These are phyloP conservation scores for human (Homo sapiens) DNA, from an alignment of 2,113 vertebrate species.

Conservation along the genomic window DNA sequence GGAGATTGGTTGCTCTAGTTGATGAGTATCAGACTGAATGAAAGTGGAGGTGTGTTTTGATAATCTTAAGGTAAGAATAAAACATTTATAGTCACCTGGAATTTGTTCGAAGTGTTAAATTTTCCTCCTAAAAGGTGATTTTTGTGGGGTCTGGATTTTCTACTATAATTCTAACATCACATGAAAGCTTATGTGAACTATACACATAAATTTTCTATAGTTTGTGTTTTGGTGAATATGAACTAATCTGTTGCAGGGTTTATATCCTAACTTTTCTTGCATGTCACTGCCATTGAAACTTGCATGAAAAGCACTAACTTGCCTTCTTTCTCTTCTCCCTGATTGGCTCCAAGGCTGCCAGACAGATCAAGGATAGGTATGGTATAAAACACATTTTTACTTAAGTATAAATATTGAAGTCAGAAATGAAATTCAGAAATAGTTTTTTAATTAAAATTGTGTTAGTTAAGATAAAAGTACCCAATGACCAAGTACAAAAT, in stretches of 20 bases:
- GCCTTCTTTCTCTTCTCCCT: conserved; percentile 87
- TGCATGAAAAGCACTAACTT: conserved; percentile 91
- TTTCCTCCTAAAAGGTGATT: conserved; percentile 27
- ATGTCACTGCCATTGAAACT: conserved; percentile 82
- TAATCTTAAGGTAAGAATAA: conserved; percentile 65
- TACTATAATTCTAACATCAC: conserved; percentile 70
- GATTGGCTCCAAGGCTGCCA: conserved; percentile 91
- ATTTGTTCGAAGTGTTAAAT: conserved; percentile 59
- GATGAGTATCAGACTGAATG: conserved; percentile 41
- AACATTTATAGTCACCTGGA: conserved; percentile 23
- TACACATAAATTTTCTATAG: conserved; percentile 55
- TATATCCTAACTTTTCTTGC: conserved; percentile 82
- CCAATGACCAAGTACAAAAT: conserved; percentile 49
- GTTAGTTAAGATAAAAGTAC: conserved; percentile 60
- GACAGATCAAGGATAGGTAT: conserved; percentile 98
- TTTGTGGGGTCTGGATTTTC: background rate
- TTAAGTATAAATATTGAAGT: conserved; percentile 74
- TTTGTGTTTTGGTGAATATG: conserved; percentile 67
- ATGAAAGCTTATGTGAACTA: conserved; percentile 34
- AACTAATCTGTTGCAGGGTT: conserved; percentile 62
- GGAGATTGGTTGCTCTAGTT: conserved; percentile 43
- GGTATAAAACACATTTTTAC: conserved; percentile 84
- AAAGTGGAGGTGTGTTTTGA: conserved; percentile 45
- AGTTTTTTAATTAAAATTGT: conserved; percentile 33
- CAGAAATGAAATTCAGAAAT: conserved; percentile 80